A percentile compares a stretch with the other conserved stretches of the same genome.
These are phyloP conservation scores for Megaleporinus macrocephalus DNA, from an alignment of 2,113 vertebrate species.

Conservation along the genomic window DNA sequence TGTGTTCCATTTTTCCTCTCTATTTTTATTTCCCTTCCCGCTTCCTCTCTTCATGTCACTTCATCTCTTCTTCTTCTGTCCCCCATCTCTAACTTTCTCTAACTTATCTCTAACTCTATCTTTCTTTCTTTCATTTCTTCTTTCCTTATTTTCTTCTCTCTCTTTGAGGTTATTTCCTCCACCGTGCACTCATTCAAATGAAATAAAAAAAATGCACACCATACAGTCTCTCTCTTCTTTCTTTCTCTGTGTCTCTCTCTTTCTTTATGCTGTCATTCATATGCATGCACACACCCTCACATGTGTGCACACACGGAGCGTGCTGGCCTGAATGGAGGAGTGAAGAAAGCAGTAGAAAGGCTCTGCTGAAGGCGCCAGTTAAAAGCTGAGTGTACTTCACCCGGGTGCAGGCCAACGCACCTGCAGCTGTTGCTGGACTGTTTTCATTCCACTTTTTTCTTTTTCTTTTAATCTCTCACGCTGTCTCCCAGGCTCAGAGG, in stretches of 20 bases:
- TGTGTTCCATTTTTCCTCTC: too few relatives aligned
- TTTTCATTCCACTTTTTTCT: not conserved
- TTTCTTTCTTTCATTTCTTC: not conserved
- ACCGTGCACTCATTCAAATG: not conserved
- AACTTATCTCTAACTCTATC: too few relatives aligned
- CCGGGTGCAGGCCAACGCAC: constrained; percentile 29
- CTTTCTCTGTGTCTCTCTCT: not conserved
- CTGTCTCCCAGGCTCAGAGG: not conserved
- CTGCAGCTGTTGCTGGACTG: constrained; percentile 17
- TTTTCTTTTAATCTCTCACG: not conserved
- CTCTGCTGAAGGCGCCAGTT: constrained; percentile 35
- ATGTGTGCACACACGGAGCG: not conserved
- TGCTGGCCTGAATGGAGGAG: not conserved
- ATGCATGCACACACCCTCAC: not conserved
- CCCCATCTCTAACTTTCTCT: too few relatives aligned
- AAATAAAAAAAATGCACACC: not conserved
- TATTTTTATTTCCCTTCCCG: too few relatives aligned
- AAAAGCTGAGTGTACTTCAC: constrained; percentile 24
- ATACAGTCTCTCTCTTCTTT: not conserved
- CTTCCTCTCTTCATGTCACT: too few relatives aligned
- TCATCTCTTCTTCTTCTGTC: too few relatives aligned
- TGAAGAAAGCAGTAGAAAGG: not conserved
- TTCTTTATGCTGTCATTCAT: not conserved
- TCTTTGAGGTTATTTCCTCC: not conserved
- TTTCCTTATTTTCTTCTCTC: too few relatives aligned